A percentile compares a stretch with the other conserved stretches of the same genome.
Conservation (phyloP, 2,113 vertebrate genomes). For the Phylloscopus trochilus region DNA sequence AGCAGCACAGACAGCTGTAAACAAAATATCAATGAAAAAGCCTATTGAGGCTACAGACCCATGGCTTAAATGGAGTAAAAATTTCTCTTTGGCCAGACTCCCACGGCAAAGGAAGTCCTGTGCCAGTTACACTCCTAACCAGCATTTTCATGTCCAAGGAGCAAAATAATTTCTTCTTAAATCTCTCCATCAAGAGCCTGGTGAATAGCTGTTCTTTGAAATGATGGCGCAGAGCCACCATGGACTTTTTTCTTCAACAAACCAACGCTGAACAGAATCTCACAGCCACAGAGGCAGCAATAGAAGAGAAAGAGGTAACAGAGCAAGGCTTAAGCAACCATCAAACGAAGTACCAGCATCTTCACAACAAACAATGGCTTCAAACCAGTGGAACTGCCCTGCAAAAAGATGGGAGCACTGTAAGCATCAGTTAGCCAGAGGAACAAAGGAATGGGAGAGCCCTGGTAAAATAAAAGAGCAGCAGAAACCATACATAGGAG, state of each 20-base stretch:
- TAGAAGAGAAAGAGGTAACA: neutral
- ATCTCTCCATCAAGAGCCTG: neutral
- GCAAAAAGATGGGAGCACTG: neutral
- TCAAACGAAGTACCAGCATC: neutral
- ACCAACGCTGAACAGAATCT: neutral
- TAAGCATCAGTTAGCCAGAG: neutral
- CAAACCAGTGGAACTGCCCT: neutral
- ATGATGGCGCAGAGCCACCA: neutral
- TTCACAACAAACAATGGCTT: neutral
- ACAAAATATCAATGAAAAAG: neutral
- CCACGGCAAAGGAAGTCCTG: neutral
- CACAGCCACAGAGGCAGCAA: neutral
- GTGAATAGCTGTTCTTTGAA: neutral
- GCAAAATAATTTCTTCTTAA: neutral
- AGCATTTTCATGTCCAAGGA: neutral
- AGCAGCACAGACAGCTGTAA: neutral
- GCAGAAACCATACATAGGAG: neutral
- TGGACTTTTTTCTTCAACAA: neutral
- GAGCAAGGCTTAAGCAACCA: neutral
- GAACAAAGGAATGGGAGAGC: neutral
- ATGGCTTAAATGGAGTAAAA: neutral
- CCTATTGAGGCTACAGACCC: neutral
- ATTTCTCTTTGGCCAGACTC: neutral
- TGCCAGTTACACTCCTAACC: neutral
- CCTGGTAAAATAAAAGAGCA: neutral